Evolutionary conservation across 2,113 vertebrate genomes (phyloP), one percentile per base, ranked within the genome.

Genomic region (Cyanoramphus novaezelandiae): DNA sequence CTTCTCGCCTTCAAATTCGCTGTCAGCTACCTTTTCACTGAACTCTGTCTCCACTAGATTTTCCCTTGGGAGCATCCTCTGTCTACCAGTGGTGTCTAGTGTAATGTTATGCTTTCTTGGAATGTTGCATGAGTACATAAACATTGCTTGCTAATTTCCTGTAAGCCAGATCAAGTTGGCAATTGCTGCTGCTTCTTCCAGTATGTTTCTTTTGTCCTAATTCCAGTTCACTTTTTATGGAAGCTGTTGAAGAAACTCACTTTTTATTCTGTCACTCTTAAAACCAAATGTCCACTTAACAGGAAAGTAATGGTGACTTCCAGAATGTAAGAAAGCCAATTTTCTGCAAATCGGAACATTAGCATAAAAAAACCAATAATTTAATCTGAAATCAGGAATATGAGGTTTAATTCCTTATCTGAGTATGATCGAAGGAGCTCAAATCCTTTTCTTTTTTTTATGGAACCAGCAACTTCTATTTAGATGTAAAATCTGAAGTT

Each of bases 31-130:
- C 96, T 96, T 93, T 88, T 28, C 86, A 17, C 86, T 87, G 93
- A 93, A 47, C 91, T 86, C 92, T 72, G 95, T 47, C 95, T 96
- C 78, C 67, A n/a, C 72, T 57, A 10, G 60, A 1, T 67, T 60
- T 67, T 88, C 96, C 92, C 94, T 31, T 2, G 86, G 92, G 95
- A 93, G 74, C 93, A 91, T 96, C 94, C 94, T 92, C 95, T 78
- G 79, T 94, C 92, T 88, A 21, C 67, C 92, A 65, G 24, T 27
- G 76, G 78, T 97, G 94, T 97, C 95, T 94, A 53, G 25, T 68
- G 86, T 92, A 17, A 90, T 94, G 89, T 95, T 96, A 76, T 95
- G 96, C 95, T 97, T 97, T 96, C 93, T 97, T 96, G 96, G 94
- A 93, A 90, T 96, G 93, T 94, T 96, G 92, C 79, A 15, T 84